A percentile compares a stretch with the other conserved stretches of the same genome.
Evolutionary conservation across 2,888 invertebrate species (phyloP).

Genomic region (Epistrophe grossulariae): DNA sequence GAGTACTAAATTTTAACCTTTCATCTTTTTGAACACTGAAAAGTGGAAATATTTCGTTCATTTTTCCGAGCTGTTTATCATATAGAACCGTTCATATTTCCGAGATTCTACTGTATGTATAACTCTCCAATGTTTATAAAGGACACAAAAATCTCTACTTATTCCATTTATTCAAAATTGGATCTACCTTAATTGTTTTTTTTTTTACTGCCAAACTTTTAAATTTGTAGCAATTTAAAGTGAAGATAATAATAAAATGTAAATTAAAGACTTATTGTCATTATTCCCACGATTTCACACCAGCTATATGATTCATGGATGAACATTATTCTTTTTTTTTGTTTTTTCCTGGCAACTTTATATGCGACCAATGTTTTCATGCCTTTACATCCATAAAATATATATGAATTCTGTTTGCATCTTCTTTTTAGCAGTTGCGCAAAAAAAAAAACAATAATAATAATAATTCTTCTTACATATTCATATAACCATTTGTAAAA

Average conservation of each 20-base stretch:
- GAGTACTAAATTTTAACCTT: too few relatives aligned
- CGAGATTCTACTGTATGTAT: too few relatives aligned
- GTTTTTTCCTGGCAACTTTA: not conserved
- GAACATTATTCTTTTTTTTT: not conserved
- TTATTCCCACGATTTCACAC: not conserved
- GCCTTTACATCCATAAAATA: not conserved
- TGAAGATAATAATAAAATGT: not conserved
- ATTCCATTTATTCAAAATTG: too few relatives aligned
- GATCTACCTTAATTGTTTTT: not conserved
- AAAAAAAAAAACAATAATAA: slow-evolving; percentile 12
- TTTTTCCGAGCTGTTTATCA: too few relatives aligned
- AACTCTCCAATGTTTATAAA: too few relatives aligned
- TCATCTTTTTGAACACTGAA: too few relatives aligned
- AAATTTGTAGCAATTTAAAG: not conserved
- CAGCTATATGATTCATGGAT: not conserved
- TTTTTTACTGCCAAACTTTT: not conserved
- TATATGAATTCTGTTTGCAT: not conserved
- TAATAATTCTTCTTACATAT: slow-evolving; percentile 12
- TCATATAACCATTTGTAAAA: slow-evolving; percentile 15
- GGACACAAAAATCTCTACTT: too few relatives aligned
- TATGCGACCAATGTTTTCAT: slow-evolving; percentile 7
- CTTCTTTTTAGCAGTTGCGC: slow-evolving; percentile 26
- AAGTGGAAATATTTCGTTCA: too few relatives aligned
- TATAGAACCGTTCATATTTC: too few relatives aligned
- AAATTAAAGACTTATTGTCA: not conserved